These are phyloP conservation scores for Calyptomena viridis DNA, from an alignment of 2,113 vertebrate genomes.

Conservation along the genomic window DNA sequence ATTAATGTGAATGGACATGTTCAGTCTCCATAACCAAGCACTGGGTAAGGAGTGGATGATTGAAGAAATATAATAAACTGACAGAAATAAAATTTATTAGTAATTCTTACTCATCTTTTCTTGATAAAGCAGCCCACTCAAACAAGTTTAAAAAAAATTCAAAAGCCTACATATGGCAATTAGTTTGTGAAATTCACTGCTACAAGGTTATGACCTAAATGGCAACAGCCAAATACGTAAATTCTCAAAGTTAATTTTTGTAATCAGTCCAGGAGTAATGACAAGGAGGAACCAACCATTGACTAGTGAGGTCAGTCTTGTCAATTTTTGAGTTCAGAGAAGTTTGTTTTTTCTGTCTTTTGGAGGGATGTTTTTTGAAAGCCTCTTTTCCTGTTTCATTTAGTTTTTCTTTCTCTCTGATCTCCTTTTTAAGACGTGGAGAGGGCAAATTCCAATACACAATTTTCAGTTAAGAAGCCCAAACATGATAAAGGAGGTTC, in stretches of 20 bases:
- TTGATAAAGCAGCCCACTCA: background rate
- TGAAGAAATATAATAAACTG: background rate
- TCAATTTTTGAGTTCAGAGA: background rate
- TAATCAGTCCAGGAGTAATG: background rate
- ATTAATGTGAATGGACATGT: background rate
- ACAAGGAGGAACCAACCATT: background rate
- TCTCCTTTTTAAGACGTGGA: background rate
- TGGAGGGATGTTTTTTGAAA: background rate
- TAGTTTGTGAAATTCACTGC: background rate
- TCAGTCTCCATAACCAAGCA: background rate
- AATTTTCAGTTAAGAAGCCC: background rate
- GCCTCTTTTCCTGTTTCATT: background rate
- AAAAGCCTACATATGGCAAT: background rate
- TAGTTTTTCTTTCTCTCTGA: background rate
- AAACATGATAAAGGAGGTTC: background rate
- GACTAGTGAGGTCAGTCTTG: background rate
- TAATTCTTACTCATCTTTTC: background rate
- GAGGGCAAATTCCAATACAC: background rate
- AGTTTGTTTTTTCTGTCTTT: background rate
- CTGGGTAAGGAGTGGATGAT: background rate
- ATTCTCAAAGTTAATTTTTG: background rate
- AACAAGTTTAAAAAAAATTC: background rate
- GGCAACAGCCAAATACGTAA: background rate
- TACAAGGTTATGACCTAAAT: background rate
- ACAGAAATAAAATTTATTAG: background rate